These are phyloP conservation scores for Campopleginae sp. DNA, from an alignment of 2,888 invertebrate genomes.

Conservation along the genomic window DNA sequence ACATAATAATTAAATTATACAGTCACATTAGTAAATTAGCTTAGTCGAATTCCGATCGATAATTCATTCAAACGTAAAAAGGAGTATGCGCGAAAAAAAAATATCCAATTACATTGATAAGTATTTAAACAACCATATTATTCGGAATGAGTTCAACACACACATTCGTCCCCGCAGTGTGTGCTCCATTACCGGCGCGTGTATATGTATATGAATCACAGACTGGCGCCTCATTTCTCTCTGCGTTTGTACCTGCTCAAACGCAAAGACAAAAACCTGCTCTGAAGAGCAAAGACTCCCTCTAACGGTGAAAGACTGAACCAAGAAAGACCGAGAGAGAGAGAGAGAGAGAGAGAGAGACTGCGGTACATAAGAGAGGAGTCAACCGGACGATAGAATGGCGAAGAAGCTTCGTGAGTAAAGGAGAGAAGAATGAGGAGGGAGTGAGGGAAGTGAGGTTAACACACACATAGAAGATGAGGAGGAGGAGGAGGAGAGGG, in stretches of 20 bases:
- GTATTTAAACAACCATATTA: background rate
- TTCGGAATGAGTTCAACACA: background rate
- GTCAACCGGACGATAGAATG: conserved; percentile 44
- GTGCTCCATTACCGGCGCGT: background rate
- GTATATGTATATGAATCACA: background rate
- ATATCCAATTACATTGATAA: background rate
- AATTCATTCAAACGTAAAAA: too few species aligned
- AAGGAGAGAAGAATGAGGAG: conserved; percentile 14
- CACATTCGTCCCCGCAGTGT: background rate
- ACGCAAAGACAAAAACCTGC: conserved; percentile 47
- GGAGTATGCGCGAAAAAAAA: background rate
- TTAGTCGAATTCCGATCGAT: too few species aligned
- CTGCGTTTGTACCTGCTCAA: conserved; percentile 25
- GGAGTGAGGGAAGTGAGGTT: conserved; percentile 47
- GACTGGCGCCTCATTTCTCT: conserved; percentile 39
- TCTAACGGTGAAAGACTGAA: conserved; percentile 46
- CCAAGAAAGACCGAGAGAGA: conserved; percentile 28
- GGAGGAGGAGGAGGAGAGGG: background rate
- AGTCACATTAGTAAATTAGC: too few species aligned
- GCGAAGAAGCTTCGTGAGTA: conserved; percentile 49
- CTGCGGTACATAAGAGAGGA: conserved; percentile 21
- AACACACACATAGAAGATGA: conserved; percentile 32
- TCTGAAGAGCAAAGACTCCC: conserved; percentile 2
- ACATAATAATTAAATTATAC: background rate
- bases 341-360: conserved; percentile 37